Base-by-base conservation (phyloP, 2,113 vertebrate species). In the Hyla sarda region DNA sequence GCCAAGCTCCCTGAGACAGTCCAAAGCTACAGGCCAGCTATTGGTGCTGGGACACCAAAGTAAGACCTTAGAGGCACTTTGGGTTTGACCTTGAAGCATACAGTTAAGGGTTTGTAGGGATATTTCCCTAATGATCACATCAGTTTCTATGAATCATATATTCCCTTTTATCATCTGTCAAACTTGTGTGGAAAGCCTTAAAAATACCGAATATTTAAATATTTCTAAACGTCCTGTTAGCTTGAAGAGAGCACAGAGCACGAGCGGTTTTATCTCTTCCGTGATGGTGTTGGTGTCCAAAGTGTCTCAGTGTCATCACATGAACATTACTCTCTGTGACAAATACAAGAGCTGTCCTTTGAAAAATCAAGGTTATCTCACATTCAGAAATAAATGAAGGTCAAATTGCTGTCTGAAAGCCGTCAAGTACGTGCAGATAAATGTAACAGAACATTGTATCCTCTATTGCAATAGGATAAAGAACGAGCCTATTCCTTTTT, bases 311-410 rank as follows among this genome's bases (percentile, higher is more conserved):
- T 65, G 83, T 76, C 83, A 84, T n/a, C 83, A 65, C 84, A 58
- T 21, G n/a, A 48, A 21, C 37, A 86, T 62, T 56, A 86, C 62
- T 69, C 62, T 80, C 23, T 21, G 11, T 54, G 76, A 80, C 48
- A 85, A 71, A 69, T 32, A 21, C 84, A 80, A 62, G 76, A 23
- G 58, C 50, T 28, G 54, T 65, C 72, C 41, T 84, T 21, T 76
- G 45, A 71, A 14, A 72, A 72, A 81, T 81, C 45, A 85, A 86
- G 84, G 76, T 86, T 86, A 86, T 86, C 84, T 81, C n/a, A 80
- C n/a, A 58, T 86, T 80, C 76, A 72, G 45, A 80, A 86, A 86
- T 58, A 58, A 73, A 58, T 32, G 65, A 80, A 86, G 84, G 84
- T 80, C 76, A 81, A 72, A 69, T 30, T 86, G 32, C 60, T 45